A percentile compares a stretch with the other conserved stretches of the same genome.
Conservation (phyloP, 2,113 vertebrate genomes). For the Setophaga coronata region DNA sequence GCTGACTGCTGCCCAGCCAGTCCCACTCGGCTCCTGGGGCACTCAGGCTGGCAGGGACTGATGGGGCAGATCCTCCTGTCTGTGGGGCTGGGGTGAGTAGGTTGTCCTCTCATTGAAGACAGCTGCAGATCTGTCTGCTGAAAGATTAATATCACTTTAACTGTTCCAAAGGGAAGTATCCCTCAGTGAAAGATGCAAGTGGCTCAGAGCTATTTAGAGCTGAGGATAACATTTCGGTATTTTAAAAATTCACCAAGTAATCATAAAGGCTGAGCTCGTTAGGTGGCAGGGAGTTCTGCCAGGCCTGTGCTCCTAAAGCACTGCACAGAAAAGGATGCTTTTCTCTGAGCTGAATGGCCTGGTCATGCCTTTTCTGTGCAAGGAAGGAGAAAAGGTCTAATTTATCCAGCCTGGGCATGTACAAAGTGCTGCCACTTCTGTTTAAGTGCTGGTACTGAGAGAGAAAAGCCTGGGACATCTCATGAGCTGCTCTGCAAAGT, state of each 20-base stretch:
- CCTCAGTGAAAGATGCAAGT: conserved; percentile 67
- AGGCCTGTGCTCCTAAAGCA: conserved; percentile 10
- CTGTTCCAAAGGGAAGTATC: conserved; percentile 75
- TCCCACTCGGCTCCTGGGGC: rapidly evolving
- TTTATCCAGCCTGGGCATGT: background rate
- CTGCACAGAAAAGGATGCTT: conserved; percentile 10
- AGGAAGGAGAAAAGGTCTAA: background rate
- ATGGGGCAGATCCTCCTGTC: background rate
- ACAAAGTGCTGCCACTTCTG: background rate
- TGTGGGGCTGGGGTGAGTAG: background rate
- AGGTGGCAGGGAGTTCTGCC: conserved; percentile 36
- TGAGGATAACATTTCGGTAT: conserved; percentile 82
- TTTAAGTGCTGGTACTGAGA: background rate
- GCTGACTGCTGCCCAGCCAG: rapidly evolving
- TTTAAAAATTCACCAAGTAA: conserved; percentile 82
- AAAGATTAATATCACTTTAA: conserved; percentile 63
- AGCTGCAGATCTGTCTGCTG: conserved; percentile 69
- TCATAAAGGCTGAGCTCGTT: conserved; percentile 62
- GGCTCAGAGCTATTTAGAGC: conserved; percentile 79
- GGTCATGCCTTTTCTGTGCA: background rate
- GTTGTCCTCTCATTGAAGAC: conserved; percentile 56
- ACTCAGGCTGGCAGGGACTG: background rate
- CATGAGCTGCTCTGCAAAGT: background rate
- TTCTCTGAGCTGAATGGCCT: background rate
- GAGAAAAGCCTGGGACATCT: background rate